phyloP scores from a whole-genome alignment of 2,888 invertebrate genomes.

The Cosmia pyralina region DNA sequence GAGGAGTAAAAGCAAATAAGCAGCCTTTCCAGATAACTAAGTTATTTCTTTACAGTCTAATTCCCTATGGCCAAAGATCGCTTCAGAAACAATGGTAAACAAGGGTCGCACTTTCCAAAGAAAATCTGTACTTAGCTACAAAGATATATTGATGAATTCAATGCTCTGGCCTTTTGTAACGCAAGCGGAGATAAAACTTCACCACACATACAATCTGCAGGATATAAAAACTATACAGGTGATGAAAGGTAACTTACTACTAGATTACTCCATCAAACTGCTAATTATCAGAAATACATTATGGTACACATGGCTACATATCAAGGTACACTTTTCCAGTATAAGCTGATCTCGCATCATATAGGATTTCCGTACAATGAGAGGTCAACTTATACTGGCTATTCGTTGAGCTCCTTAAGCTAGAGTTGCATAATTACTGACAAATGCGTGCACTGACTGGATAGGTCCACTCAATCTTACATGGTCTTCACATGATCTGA shows the following conservation, averaged over 20 bases:
- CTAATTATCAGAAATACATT: not conserved
- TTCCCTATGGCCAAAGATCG: slow-evolving; percentile 60
- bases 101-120: slow-evolving; percentile 64
- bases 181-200: slow-evolving; percentile 52
- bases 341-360: too few relatives aligned
- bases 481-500: too few relatives aligned
- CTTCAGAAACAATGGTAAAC: slow-evolving; percentile 65
- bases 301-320: too few relatives aligned
- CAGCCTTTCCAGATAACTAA: not conserved
- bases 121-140: slow-evolving; percentile 65
- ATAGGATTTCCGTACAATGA: too few relatives aligned
- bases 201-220: slow-evolving; percentile 37
- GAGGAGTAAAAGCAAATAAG: not conserved
- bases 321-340: too few relatives aligned
- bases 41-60: slow-evolving; percentile 32
- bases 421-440: too few relatives aligned
- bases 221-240: slow-evolving; percentile 68
- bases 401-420: too few relatives aligned
- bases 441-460: too few relatives aligned
- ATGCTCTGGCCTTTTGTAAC: slow-evolving; percentile 70
- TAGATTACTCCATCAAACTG: not conserved
- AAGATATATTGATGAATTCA: slow-evolving; percentile 67
- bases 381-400: too few relatives aligned
- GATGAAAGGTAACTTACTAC: slow-evolving; percentile 69
- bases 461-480: too few relatives aligned